A percentile compares a stretch with the other conserved stretches of the same genome.
Conservation (phyloP, 2,888 invertebrate genomes). For the Resseliella maxima region DNA sequence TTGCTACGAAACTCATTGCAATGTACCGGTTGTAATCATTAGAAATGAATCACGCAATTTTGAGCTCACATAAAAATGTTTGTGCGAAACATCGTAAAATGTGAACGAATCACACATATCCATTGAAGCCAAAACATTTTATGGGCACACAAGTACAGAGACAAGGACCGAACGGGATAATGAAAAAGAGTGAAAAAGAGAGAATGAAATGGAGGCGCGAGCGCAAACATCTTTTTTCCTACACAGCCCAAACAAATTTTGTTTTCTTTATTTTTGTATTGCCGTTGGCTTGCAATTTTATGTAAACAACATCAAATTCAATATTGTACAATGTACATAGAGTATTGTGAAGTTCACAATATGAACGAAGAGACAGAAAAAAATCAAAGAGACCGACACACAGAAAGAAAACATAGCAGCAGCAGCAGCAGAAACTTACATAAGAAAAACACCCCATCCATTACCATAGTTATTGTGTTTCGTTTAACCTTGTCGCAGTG, state of each 20-base stretch:
- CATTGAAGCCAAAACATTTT: not conserved
- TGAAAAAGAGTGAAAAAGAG: too few relatives aligned
- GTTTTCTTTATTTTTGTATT: conserved; percentile 12
- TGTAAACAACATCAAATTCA: conserved; percentile 51
- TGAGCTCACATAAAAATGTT: not conserved
- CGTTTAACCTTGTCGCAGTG: conserved; percentile 45
- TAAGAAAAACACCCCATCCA: conserved; percentile 48
- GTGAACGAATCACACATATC: not conserved
- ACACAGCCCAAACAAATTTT: not conserved
- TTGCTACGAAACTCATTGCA: not conserved
- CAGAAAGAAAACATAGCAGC: not conserved
- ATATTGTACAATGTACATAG: not conserved
- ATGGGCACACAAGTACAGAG: not conserved
- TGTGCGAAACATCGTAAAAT: not conserved
- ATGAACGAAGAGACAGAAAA: not conserved
- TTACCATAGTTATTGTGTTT: conserved; percentile 41
- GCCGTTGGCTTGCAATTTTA: conserved; percentile 43
- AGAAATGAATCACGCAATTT: conserved; percentile 49
- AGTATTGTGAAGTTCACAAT: not conserved
- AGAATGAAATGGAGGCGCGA: too few relatives aligned
- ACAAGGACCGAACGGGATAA: not conserved
- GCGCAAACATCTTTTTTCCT: not conserved
- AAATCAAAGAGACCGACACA: too few relatives aligned
- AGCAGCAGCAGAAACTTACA: not conserved
- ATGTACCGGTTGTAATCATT: conserved; percentile 37